A percentile compares a stretch with the other conserved stretches of the same genome.
Conservation (phyloP, 2,888 invertebrate species). For the Eupeodes luniger region DNA sequence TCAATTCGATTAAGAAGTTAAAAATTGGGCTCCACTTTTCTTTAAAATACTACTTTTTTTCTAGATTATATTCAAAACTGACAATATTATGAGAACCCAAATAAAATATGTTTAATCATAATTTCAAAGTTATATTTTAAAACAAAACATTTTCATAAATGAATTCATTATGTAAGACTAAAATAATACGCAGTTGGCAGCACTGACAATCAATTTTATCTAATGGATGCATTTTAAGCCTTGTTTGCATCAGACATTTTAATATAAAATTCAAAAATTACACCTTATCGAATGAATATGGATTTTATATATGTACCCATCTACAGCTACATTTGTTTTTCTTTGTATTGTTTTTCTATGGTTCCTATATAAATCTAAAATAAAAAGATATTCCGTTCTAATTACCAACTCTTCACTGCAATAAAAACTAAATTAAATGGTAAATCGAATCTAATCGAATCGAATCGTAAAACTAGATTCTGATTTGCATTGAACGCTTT, state of each 20-base stretch:
- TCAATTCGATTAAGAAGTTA: too few species aligned
- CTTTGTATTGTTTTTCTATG: not conserved
- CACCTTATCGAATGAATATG: conserved; percentile 3
- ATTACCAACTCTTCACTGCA: conserved; percentile 38
- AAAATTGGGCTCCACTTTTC: too few species aligned
- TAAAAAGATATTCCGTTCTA: conserved; percentile 52
- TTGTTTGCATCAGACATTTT: conserved; percentile 25
- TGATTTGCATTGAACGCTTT: conserved; percentile 60
- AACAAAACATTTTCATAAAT: not conserved
- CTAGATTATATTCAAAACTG: too few species aligned
- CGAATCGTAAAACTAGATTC: conserved; percentile 52
- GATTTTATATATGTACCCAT: not conserved
- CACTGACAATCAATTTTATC: not conserved
- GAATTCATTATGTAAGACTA: not conserved
- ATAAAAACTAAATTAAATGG: conserved; percentile 68
- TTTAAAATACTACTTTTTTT: too few species aligned
- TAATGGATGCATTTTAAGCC: conserved; percentile 40
- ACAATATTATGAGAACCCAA: too few species aligned
- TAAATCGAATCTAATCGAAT: conserved; percentile 56
- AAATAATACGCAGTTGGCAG: not conserved
- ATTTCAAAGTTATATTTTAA: too few species aligned
- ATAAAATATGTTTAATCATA: too few species aligned
- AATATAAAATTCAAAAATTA: conserved; percentile 2
- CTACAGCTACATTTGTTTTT: not conserved
- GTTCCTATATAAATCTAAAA: not conserved